phyloP scores from a whole-genome alignment of 2,113 vertebrate species.

The Pterophyllum scalare region DNA sequence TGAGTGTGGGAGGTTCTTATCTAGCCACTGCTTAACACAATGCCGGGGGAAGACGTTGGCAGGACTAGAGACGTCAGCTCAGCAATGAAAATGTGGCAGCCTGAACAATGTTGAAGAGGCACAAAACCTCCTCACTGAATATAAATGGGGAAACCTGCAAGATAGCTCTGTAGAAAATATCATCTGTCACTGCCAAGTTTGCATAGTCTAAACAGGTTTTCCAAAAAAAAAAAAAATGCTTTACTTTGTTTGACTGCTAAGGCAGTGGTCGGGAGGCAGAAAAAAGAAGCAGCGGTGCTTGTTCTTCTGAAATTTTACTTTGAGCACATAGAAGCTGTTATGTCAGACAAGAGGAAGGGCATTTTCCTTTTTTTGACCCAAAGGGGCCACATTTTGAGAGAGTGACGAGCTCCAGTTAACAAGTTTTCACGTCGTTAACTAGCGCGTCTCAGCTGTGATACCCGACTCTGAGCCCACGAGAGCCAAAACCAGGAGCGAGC shows the following conservation, averaged over 20 bases:
- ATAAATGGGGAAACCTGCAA: slow-evolving; percentile 58
- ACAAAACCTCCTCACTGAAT: slow-evolving; percentile 55
- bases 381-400: slow-evolving; percentile 1
- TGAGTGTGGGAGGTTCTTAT: slow-evolving; percentile 60
- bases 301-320: slow-evolving; percentile 5
- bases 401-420: slow-evolving; percentile 19
- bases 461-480: neutral
- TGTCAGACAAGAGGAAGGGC: neutral
- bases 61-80: slow-evolving; percentile 26
- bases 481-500: slow-evolving; percentile 41
- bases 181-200: slow-evolving; percentile 63
- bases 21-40: slow-evolving; percentile 39
- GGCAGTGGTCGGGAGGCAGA: neutral
- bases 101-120: slow-evolving; percentile 49
- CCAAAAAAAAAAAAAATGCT: slow-evolving; percentile 5
- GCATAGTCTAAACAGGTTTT: slow-evolving; percentile 59
- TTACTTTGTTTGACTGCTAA: slow-evolving; percentile 27
- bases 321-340: neutral
- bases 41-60: slow-evolving; percentile 34
- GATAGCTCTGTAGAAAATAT: slow-evolving; percentile 42
- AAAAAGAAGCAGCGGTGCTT: neutral
- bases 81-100: slow-evolving; percentile 47
- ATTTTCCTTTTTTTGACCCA: slow-evolving; percentile 7
- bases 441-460: slow-evolving; percentile 31
- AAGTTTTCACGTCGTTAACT: slow-evolving; percentile 33